Evolutionary conservation across 2,797 vertebrate genomes (phyloP).

Genomic region (Miichthys miiuy): DNA sequence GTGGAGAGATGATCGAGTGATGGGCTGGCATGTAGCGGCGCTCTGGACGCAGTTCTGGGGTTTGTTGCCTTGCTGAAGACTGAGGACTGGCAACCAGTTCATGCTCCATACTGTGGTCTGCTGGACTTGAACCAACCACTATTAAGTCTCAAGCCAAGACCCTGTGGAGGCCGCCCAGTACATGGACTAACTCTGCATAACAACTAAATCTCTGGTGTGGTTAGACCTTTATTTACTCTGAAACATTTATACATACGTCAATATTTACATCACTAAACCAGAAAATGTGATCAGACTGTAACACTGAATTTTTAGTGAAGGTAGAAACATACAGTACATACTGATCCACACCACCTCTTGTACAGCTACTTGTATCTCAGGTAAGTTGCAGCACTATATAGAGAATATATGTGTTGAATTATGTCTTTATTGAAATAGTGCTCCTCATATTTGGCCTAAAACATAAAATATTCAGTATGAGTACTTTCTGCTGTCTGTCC

Average conservation of each 20-base stretch:
- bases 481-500: neutral
- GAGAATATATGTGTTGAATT: neutral
- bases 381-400: neutral
- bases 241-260: neutral
- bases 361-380: neutral
- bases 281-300: neutral
- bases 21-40: too few relatives aligned
- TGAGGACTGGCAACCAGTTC: too few relatives aligned
- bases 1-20: too few relatives aligned
- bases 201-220: neutral
- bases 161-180: too few relatives aligned
- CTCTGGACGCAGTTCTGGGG: too few relatives aligned
- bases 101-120: too few relatives aligned
- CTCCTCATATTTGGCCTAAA: neutral
- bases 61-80: too few relatives aligned
- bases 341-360: neutral
- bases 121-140: too few relatives aligned
- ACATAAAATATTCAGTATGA: neutral
- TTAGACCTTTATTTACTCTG: neutral
- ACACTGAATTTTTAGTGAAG: too few relatives aligned
- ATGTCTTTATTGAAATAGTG: neutral
- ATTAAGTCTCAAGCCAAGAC: too few relatives aligned
- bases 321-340: too few relatives aligned
- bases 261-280: neutral
- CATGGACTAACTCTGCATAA: neutral